A percentile compares a stretch with the other conserved stretches of the same genome.
These are phyloP conservation scores for Chrysogorgia sp. DNA, from an alignment of 92 coral and sea anemone species.

Conservation along the genomic window DNA sequence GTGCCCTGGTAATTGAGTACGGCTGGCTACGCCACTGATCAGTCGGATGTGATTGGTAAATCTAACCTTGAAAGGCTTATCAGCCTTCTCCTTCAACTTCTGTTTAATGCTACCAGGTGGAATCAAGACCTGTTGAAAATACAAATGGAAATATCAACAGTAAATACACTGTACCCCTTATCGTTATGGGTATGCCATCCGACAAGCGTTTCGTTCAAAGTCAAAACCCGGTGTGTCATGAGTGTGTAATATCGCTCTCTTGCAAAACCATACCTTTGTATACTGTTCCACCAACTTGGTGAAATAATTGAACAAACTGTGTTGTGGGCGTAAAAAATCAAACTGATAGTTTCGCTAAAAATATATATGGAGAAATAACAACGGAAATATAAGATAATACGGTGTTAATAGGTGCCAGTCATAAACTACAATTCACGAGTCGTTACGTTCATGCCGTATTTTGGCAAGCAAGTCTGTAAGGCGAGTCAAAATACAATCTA, in stretches of 20 bases:
- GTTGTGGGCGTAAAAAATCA: slow-evolving; percentile 95
- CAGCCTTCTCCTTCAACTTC: slow-evolving; percentile 68
- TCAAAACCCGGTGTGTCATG: too few species aligned
- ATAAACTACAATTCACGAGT: background rate
- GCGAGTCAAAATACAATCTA: background rate
- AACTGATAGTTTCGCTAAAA: slow-evolving; percentile 93
- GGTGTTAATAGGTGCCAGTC: background rate
- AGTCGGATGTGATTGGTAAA: background rate
- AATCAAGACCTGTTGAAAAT: slow-evolving; percentile 71
- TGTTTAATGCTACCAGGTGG: slow-evolving; percentile 83
- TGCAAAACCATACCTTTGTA: slow-evolving; percentile 98
- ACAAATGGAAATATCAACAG: too few species aligned
- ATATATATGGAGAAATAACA: background rate
- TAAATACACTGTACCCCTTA: too few species aligned
- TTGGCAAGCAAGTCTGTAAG: too few species aligned
- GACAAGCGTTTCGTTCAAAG: too few species aligned
- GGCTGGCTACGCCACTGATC: too few species aligned
- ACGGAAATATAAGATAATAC: background rate
- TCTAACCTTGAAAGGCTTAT: slow-evolving; percentile 77
- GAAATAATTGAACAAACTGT: slow-evolving; percentile 95
- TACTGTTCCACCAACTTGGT: slow-evolving; percentile 97
- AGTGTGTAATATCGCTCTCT: too few species aligned
- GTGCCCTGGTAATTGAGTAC: too few species aligned
- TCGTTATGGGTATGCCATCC: too few species aligned
- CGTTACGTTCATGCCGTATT: background rate